A percentile compares a stretch with the other conserved stretches of the same genome.
Conservation (phyloP, 2,113 vertebrate genomes). For the Grammomys surdaster region DNA sequence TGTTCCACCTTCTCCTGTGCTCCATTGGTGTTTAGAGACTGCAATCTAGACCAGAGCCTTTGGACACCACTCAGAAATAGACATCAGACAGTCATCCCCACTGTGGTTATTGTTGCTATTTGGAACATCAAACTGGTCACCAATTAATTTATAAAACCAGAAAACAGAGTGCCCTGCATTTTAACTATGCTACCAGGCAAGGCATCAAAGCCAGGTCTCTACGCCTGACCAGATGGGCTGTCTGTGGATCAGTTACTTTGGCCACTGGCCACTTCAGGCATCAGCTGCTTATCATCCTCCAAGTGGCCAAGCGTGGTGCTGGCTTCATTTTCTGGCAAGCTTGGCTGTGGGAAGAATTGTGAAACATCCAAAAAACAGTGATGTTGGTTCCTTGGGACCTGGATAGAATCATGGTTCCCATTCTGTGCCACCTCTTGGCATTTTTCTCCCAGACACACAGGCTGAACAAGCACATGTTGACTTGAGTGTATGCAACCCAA, state of each 20-base stretch:
- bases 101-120: conserved; percentile 30
- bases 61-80: background rate
- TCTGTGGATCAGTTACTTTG: conserved; percentile 72
- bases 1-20: background rate
- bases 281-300: conserved; percentile 44
- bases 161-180: conserved; percentile 46
- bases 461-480: fast-evolving
- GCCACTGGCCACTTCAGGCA: conserved; percentile 35
- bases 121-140: conserved; percentile 33
- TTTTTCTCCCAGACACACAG: background rate
- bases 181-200: background rate
- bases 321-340: conserved; percentile 23
- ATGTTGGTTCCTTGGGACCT: background rate
- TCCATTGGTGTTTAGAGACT: background rate
- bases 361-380: background rate
- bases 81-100: background rate
- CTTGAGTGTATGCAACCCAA: background rate
- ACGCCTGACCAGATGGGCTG: conserved; percentile 62
- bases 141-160: conserved; percentile 57
- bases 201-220: conserved; percentile 10
- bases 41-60: background rate
- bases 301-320: conserved; percentile 34
- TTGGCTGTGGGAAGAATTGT: conserved; percentile 16
- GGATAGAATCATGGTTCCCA: no score
- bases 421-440: background rate